Conservation (phyloP, 2,888 invertebrate genomes). For the Bombyx huttoni region DNA sequence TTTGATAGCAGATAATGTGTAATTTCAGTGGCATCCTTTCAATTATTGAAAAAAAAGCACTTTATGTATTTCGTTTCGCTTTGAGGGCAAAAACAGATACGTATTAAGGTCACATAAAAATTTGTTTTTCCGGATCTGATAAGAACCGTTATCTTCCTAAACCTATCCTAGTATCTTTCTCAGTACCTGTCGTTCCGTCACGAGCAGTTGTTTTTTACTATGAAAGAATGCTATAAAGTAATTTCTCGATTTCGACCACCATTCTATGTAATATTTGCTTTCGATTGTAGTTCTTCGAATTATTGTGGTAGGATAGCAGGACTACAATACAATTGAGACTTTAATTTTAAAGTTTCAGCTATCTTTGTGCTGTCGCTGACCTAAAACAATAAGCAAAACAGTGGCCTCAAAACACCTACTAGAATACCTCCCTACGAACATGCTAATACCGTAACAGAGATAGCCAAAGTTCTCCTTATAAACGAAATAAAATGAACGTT, state of each 20-base stretch:
- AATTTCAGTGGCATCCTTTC: conserved; percentile 5
- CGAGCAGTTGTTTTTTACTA: too few species aligned
- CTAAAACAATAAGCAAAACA: not conserved
- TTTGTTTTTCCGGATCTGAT: too few species aligned
- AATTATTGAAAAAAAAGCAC: conserved; percentile 5
- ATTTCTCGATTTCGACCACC: too few species aligned
- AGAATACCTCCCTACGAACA: conserved; percentile 1
- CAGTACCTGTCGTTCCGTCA: too few species aligned
- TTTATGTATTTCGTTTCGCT: conserved; percentile 3
- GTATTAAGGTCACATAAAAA: not conserved
- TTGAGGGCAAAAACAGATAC: not conserved
- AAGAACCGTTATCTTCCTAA: too few species aligned
- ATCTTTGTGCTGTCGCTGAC: not conserved
- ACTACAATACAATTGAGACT: too few species aligned
- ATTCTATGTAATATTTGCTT: too few species aligned
- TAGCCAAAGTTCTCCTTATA: conserved; percentile 7
- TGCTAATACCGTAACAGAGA: conserved; percentile 3
- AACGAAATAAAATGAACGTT: conserved; percentile 15
- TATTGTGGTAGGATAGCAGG: too few species aligned
- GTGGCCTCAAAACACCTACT: not conserved
- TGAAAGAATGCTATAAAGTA: too few species aligned
- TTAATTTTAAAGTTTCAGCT: too few species aligned
- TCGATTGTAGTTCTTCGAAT: too few species aligned
- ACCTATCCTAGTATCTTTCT: too few species aligned
- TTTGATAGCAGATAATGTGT: conserved; percentile 3